Base-by-base conservation (phyloP, 2,113 vertebrate genomes). In the Nettapus auritus region DNA sequence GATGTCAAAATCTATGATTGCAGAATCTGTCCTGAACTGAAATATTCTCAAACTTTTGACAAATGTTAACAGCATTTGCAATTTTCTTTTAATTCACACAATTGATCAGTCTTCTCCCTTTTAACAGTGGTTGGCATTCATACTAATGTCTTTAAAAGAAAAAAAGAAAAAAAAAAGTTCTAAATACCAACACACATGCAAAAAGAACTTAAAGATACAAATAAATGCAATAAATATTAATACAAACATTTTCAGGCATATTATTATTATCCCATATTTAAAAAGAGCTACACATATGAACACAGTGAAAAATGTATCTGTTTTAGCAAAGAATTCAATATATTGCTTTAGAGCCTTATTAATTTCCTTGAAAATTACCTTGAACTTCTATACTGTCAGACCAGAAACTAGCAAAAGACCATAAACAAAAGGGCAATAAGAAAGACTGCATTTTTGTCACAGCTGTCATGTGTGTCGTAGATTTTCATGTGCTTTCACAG, bases 401-500 rank as follows among this genome's bases (percentile, higher is more conserved):
- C 16, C 53, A 21, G 53, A 91, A 94, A 68, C 10, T 38, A 48
- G 33, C 82, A 69, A 70, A 93, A 77, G 68, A 50, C 86, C 62
- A 83, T 70, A 86, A 94, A 68, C 73, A 84, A 78, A 91, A 91
- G 62, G 16, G 64, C 38, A 88, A 56, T 53, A 64, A 79, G 88
- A 94, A 93, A 86, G 66, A 40, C 53, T 84, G 31, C 60, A 69
- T 95, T 97, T 94, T 94, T 89, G 83, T 82, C 83, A 79, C 94
- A 96, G 93, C 92, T 96, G 92, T 92, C 92, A 89, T 67, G 29
- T 22, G 68, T 93, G 73, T 92, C 34, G 76, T 57, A 60, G 94
- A 78, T 96, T 94, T 94, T 88, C 91, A 25, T 86, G 63, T 79
- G 85, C 74, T 96, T 96, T 90, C 92, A 92, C 84, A 95, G 93